phyloP scores from a whole-genome alignment of 2,113 vertebrate species.

The Orcinus orca region DNA sequence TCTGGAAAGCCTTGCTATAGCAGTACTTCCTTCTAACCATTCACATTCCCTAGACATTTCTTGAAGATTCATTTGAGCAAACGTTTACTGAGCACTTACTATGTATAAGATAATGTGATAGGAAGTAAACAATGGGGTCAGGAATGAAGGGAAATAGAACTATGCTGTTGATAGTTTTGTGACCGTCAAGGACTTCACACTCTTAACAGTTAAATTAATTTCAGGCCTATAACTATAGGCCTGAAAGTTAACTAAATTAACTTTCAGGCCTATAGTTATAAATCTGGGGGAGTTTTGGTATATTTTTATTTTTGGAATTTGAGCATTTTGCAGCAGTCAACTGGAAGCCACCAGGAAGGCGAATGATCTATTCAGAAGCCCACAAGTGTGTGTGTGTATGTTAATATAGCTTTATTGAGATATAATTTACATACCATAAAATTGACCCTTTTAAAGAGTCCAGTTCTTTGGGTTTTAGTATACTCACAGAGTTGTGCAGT shows the following conservation, averaged over 20 bases:
- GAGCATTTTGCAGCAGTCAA: neutral
- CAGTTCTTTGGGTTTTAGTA: neutral
- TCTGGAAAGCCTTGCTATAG: neutral
- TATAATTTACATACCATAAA: neutral
- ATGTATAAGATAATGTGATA: neutral
- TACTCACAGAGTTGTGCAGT: neutral
- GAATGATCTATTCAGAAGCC: neutral
- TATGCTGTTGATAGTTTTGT: neutral
- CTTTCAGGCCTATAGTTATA: neutral
- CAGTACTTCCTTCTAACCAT: neutral
- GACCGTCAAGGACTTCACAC: neutral
- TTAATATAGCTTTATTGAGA: neutral
- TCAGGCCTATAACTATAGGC: neutral
- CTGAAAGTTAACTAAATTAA: too few relatives aligned
- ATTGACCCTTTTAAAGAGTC: neutral
- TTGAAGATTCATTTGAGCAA: slow-evolving; percentile 8
- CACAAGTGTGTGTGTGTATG: neutral
- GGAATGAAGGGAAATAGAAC: neutral
- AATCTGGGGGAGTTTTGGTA: neutral
- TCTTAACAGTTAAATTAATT: slow-evolving; percentile 8
- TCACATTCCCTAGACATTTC: neutral
- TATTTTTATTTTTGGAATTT: neutral
- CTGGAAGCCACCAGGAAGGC: neutral
- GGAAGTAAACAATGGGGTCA: neutral
- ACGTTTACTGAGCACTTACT: neutral